Evolutionary conservation across 2,797 vertebrate species (phyloP).

Genomic region (Holocentrus rufus): DNA sequence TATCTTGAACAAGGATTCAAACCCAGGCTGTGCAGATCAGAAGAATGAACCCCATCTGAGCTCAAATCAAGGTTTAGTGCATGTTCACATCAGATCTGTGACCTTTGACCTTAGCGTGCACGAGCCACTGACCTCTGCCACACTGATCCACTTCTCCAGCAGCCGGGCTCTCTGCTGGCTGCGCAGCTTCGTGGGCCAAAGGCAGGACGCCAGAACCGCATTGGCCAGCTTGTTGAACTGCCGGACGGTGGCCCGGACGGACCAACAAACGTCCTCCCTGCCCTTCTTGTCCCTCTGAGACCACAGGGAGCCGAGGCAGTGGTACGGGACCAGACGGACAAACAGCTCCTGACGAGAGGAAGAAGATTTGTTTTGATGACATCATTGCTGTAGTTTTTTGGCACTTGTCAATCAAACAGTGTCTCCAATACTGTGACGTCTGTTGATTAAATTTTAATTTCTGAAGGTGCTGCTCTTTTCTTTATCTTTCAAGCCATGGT

Average conservation of each 20-base stretch:
- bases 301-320: conserved; percentile 92
- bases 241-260: conserved; percentile 89
- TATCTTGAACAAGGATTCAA: no score
- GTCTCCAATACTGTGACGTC: not conserved
- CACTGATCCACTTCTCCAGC: conserved; percentile 93
- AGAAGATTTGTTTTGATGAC: not conserved
- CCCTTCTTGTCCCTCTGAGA: conserved; percentile 91
- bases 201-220: conserved; percentile 87
- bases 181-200: conserved; percentile 84
- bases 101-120: conserved; percentile 4
- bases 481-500: not conserved
- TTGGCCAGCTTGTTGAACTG: conserved; percentile 93
- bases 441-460: conserved; percentile 1
- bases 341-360: conserved; percentile 85
- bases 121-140: conserved; percentile 84
- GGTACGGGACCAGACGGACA: conserved; percentile 89
- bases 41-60: not conserved
- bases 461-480: not conserved
- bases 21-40: not conserved
- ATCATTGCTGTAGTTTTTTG: no score
- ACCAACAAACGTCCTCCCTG: conserved; percentile 85
- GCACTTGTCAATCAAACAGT: not conserved
- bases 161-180: conserved; percentile 88
- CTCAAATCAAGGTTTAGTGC: not conserved
- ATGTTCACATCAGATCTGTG: not conserved